Evolutionary conservation across 1,140 invertebrate species (phyloP).

Genomic region (Heliothis virescens): DNA sequence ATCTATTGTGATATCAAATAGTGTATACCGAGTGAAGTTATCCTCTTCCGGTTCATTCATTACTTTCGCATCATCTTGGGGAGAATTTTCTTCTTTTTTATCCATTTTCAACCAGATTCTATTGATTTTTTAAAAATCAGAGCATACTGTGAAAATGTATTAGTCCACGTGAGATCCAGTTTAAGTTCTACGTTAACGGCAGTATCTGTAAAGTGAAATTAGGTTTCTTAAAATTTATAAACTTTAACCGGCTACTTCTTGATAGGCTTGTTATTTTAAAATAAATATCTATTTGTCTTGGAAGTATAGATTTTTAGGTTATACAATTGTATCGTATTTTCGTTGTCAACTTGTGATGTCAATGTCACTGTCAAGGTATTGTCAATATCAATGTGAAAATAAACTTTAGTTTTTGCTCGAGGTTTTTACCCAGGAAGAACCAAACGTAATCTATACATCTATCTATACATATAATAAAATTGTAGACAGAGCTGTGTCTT

Average conservation of each 20-base stretch:
- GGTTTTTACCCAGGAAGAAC: too few relatives aligned
- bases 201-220: background rate
- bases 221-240: too few relatives aligned
- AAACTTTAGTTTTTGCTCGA: background rate
- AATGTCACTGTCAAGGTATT: conserved; percentile 5
- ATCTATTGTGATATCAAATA: conserved; percentile 78
- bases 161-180: background rate
- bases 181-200: background rate
- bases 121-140: background rate
- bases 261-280: background rate
- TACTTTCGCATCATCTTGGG: conserved; percentile 16
- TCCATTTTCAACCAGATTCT: conserved; percentile 1
- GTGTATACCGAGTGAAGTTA: conserved; percentile 71
- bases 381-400: background rate
- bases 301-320: background rate
- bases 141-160: background rate
- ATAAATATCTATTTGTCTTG: background rate
- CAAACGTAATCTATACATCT: too few relatives aligned
- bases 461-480: too few relatives aligned
- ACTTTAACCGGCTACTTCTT: too few relatives aligned
- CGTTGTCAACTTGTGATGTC: conserved; percentile 25
- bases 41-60: conserved; percentile 47
- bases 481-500: too few relatives aligned
- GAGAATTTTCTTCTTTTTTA: background rate
- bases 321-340: conserved; percentile 14